Percentiles rank a stretch among this genome's conserved stretches.
These are phyloP conservation scores for Cactoblastis cactorum DNA, from an alignment of 2,888 invertebrate genomes.

Conservation along the genomic window DNA sequence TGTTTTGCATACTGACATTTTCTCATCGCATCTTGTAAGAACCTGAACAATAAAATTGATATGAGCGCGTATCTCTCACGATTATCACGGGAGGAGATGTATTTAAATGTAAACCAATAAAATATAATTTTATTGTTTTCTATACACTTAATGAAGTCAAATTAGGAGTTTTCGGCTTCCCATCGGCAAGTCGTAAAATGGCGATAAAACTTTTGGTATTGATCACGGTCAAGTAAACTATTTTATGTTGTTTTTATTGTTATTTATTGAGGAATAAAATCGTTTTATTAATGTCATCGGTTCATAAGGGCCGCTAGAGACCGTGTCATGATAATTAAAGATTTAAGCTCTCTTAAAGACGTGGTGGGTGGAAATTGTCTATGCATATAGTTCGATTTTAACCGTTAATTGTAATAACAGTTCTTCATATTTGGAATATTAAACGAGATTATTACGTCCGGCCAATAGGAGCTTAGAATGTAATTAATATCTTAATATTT, in stretches of 20 bases:
- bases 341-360: conserved; percentile 11
- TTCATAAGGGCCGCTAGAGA: conserved; percentile 40
- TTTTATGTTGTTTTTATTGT: conserved; percentile 76
- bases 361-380: conserved; percentile 9
- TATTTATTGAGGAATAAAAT: conserved; percentile 74
- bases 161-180: conserved; percentile 69
- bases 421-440: conserved; percentile 10
- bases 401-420: conserved; percentile 10
- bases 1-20: conserved; percentile 28
- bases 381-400: neutral
- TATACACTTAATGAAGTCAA: conserved; percentile 69
- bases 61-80: conserved; percentile 6
- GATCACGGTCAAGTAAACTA: conserved; percentile 69
- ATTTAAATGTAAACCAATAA: conserved; percentile 41
- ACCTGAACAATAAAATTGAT: conserved; percentile 21
- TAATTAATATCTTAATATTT: conserved; percentile 1
- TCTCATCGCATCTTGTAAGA: conserved; percentile 18
- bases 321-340: conserved; percentile 26
- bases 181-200: conserved; percentile 65
- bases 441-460: neutral
- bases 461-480: neutral
- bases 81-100: conserved; percentile 22
- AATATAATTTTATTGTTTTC: conserved; percentile 67
- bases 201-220: conserved; percentile 67
- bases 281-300: conserved; percentile 67